Percentiles rank a stretch among this genome's conserved stretches.
Evolutionary conservation across 2,888 invertebrate species (phyloP).

Genomic region (Glyphotaelius pellucidus): DNA sequence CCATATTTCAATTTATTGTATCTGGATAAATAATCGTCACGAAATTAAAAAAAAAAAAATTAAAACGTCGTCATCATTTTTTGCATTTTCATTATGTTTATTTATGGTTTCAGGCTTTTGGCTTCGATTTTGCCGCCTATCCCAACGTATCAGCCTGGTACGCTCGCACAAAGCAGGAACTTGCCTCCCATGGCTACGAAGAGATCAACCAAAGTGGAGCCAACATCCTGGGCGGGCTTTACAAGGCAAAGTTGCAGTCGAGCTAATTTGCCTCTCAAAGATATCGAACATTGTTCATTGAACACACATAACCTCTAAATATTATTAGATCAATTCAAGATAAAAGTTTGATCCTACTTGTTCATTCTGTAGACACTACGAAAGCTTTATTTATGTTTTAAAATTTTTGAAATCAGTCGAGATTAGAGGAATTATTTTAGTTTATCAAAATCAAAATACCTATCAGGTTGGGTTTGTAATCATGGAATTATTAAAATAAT

Average conservation of each 20-base stretch:
- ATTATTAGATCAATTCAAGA: neutral
- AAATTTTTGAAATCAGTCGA: neutral
- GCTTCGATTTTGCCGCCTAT: constrained; percentile 83
- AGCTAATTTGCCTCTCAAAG: constrained; percentile 11
- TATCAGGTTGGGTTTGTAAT: too few species aligned
- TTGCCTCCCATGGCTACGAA: constrained; percentile 83
- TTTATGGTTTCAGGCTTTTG: constrained; percentile 67
- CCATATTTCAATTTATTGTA: too few species aligned
- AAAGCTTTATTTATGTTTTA: neutral
- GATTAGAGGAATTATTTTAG: neutral
- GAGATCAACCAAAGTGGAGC: constrained; percentile 81
- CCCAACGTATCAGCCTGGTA: constrained; percentile 84
- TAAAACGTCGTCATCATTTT: too few species aligned
- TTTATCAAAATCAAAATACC: neutral
- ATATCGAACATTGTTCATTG: neutral
- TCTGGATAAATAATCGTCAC: too few species aligned
- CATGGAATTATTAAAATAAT: too few species aligned
- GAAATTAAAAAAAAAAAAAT: neutral
- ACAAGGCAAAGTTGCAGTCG: constrained; percentile 73
- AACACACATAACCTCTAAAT: neutral
- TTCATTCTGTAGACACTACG: neutral
- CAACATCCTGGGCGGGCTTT: constrained; percentile 75
- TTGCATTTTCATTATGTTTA: too few species aligned
- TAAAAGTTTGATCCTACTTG: neutral
- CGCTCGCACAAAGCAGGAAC: constrained; percentile 79